phyloP scores from a whole-genome alignment of 2,888 invertebrate species.

The Oscheius sp. region DNA sequence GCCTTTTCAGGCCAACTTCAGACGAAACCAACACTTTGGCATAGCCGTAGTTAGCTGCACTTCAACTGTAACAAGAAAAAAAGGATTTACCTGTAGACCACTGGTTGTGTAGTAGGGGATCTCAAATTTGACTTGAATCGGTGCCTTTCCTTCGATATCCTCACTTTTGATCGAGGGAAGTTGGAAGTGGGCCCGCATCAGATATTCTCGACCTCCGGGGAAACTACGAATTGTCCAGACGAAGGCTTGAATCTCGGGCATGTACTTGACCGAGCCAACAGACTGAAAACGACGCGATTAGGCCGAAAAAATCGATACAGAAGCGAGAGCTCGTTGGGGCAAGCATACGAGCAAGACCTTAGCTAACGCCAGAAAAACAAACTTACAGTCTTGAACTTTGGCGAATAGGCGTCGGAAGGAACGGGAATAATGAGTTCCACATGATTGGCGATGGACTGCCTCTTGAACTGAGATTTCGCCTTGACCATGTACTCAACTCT shows the following conservation, averaged over 20 bases:
- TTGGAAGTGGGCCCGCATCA: slow-evolving; percentile 98
- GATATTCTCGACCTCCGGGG: slow-evolving; percentile 89
- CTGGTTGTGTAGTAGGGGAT: slow-evolving; percentile 99
- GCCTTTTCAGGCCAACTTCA: slow-evolving; percentile 19
- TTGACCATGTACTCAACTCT: slow-evolving; percentile 99
- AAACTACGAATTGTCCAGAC: slow-evolving; percentile 81
- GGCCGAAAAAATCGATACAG: not conserved
- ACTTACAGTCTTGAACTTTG: slow-evolving; percentile 81
- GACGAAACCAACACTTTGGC: not conserved
- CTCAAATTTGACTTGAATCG: slow-evolving; percentile 98
- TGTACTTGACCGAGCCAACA: slow-evolving; percentile 84
- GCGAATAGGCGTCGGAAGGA: slow-evolving; percentile 95
- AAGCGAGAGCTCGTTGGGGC: not conserved
- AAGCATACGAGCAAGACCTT: not conserved
- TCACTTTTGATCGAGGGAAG: slow-evolving; percentile 94
- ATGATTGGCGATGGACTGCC: slow-evolving; percentile 96
- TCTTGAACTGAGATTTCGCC: slow-evolving; percentile 97
- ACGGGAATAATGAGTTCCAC: slow-evolving; percentile 96
- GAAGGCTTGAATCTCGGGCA: slow-evolving; percentile 94
- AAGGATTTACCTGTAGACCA: slow-evolving; percentile 88
- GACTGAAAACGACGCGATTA: slow-evolving; percentile 35
- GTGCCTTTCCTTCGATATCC: slow-evolving; percentile 93
- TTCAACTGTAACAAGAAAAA: not conserved
- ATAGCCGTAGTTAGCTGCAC: slow-evolving; percentile 1
- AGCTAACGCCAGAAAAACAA: not conserved